Conservation (phyloP, 2,113 vertebrate genomes). For the Clarias magur region DNA sequence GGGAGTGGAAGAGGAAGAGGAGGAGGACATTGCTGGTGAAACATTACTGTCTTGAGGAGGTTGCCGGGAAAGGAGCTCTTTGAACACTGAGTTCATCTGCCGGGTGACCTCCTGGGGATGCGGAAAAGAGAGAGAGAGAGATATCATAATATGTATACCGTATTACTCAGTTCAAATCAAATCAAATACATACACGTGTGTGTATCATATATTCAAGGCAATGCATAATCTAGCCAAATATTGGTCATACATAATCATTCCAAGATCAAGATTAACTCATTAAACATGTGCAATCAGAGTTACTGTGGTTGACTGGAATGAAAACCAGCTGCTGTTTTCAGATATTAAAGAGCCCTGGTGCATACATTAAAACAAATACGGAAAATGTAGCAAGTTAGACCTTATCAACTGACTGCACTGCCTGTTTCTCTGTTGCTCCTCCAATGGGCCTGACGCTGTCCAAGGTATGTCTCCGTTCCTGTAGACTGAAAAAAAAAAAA, state of each 20-base stretch:
- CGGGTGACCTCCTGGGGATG: slow-evolving; percentile 43
- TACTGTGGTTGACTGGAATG: background rate
- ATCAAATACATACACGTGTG: background rate
- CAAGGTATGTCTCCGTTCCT: slow-evolving; percentile 77
- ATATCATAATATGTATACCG: background rate
- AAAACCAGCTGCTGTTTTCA: background rate
- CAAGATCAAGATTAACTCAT: background rate
- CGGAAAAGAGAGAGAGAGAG: background rate
- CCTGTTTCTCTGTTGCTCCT: slow-evolving; percentile 57
- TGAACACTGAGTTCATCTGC: slow-evolving; percentile 58
- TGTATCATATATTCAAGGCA: background rate
- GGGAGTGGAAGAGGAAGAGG: slow-evolving; percentile 55
- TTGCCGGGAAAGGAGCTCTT: slow-evolving; percentile 56
- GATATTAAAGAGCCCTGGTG: background rate
- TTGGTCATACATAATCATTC: background rate
- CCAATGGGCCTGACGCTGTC: slow-evolving; percentile 68
- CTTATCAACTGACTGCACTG: slow-evolving; percentile 63
- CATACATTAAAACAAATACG: background rate
- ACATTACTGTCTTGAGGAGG: slow-evolving; percentile 35
- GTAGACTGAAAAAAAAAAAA: slow-evolving; percentile 60
- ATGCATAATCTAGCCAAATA: background rate
- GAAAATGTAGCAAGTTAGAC: slow-evolving; percentile 45
- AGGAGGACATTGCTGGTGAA: background rate
- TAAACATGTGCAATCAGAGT: background rate
- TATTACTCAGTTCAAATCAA: background rate